These are phyloP conservation scores for Sinocyclocheilus rhinocerous DNA, from an alignment of 2,113 vertebrate genomes.

Conservation along the genomic window DNA sequence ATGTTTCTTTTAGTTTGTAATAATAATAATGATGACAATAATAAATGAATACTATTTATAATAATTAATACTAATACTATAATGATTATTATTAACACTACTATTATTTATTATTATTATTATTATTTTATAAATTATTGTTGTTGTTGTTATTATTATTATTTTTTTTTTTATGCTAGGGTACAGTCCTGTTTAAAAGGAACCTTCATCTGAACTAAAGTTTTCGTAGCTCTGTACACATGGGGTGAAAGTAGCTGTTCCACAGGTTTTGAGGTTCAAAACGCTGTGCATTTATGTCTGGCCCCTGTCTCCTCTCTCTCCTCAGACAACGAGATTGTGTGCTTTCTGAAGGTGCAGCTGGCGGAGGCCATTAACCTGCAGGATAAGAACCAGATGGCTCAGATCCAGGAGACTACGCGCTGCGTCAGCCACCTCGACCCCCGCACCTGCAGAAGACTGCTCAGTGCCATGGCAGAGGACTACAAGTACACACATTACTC, in stretches of 20 bases:
- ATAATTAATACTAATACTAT: too few relatives aligned
- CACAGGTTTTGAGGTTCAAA: conserved; percentile 16
- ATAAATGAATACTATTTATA: too few relatives aligned
- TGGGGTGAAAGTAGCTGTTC: conserved; percentile 12
- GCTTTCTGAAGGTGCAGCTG: conserved; percentile 97
- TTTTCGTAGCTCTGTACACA: conserved; percentile 6
- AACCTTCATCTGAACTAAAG: not conserved
- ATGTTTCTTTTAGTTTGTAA: not conserved
- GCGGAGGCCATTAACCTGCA: conserved; percentile 99
- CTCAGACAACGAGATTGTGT: conserved; percentile 97
- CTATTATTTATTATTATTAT: too few relatives aligned
- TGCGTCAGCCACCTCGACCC: conserved; percentile 92
- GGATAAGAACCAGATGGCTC: conserved; percentile 98
- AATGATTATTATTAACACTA: too few relatives aligned
- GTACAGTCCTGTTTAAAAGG: not conserved
- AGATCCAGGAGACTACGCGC: conserved; percentile 97
- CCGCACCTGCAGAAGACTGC: conserved; percentile 91
- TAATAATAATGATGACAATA: too few relatives aligned
- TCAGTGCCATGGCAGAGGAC: conserved; percentile 94
- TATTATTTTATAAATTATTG: too few relatives aligned
- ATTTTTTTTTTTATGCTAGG: not conserved
- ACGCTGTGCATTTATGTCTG: conserved; percentile 35
- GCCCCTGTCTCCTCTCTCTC: conserved; percentile 38
- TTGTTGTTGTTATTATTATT: too few relatives aligned
- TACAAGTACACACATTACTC: conserved; percentile 82